Base-by-base conservation (phyloP, 2,888 invertebrate genomes). In the Steinernema scapterisci region DNA sequence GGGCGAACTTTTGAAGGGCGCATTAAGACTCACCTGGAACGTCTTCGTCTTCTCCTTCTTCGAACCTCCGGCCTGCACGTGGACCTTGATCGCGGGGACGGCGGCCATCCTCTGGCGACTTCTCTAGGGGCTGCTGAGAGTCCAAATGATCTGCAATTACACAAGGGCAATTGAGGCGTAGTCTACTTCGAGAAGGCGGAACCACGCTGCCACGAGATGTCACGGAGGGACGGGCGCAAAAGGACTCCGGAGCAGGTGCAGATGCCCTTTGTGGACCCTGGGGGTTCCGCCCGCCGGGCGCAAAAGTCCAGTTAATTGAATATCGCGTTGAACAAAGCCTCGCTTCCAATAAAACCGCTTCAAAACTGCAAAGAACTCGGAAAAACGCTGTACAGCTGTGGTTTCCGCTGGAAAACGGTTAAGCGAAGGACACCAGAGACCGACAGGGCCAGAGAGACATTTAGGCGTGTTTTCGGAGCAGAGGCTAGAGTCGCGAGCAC, bases 1-100 rank as follows among this genome's bases (percentile, higher is more conserved):
- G 45, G 21, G 44, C 31, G 56, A 19, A 43, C 46, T 43, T 74
- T 71, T 19, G 25, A 54, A 54, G 38, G 38, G 38, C n/a, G n/a
- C 38, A 38, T 38, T 38, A 38, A 38, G 38, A 56, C 71, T 7
- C 51, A 84, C 85, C 80, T 85, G 85, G 78, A 85, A 85, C 21
- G 83, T 83, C 71, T 85, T 85, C 76, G 75, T 79, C 73, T 85
- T 83, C 72, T 78, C 80, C 51, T 80, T 80, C 56, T 56, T 45
- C 21, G 44, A 72, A 13, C 48, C 45, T 43, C 78, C 74, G 63
- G 63, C 23, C 71, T 77, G 75, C 13, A 76, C 56, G 43, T 74
- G 43, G 23, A 78, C 74, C 52, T 78, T 78, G 19, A 78, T 54
- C 54, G 78, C 79, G 45, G 78, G 70, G 38, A 76, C 77, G 54